Conservation (phyloP, 2,113 vertebrate genomes). For the Chascanopsetta lugubris region DNA sequence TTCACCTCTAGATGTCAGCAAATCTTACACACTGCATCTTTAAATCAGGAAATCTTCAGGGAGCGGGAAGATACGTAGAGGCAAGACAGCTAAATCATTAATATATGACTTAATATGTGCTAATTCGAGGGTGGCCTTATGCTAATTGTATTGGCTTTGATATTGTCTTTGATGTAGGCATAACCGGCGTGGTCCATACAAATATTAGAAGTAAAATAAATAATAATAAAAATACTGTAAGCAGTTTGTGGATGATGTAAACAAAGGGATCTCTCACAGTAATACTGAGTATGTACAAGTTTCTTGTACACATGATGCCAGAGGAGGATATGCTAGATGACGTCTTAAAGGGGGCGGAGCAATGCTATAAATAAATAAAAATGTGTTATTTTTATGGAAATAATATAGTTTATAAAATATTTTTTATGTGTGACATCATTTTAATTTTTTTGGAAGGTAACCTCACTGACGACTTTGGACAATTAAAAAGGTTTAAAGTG, state of each 20-base stretch:
- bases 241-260: constrained; percentile 39
- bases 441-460: constrained; percentile 35
- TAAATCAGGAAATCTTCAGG: constrained; percentile 63
- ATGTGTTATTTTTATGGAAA: constrained; percentile 74
- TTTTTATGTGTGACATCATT: constrained; percentile 68
- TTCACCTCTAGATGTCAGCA: too few relatives aligned
- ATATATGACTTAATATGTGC: constrained; percentile 71
- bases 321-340: constrained; percentile 32
- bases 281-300: constrained; percentile 67
- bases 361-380: constrained; percentile 77
- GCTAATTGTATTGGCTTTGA: constrained; percentile 61
- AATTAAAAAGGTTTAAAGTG: constrained; percentile 24
- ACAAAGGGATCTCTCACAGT: constrained; percentile 72
- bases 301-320: constrained; percentile 65
- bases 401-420: constrained; percentile 73
- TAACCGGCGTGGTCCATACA: constrained; percentile 54
- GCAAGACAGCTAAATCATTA: constrained; percentile 70
- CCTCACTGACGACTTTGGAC: constrained; percentile 53
- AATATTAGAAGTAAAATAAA: constrained; percentile 58
- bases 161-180: constrained; percentile 48
- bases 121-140: constrained; percentile 52
- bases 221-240: constrained; percentile 62
- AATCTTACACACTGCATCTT: too few relatives aligned
- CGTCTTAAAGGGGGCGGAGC: constrained; percentile 50
- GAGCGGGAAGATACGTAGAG: constrained; percentile 44